phyloP scores from a whole-genome alignment of 2,797 vertebrate genomes.

The Spinus olivaceus region DNA sequence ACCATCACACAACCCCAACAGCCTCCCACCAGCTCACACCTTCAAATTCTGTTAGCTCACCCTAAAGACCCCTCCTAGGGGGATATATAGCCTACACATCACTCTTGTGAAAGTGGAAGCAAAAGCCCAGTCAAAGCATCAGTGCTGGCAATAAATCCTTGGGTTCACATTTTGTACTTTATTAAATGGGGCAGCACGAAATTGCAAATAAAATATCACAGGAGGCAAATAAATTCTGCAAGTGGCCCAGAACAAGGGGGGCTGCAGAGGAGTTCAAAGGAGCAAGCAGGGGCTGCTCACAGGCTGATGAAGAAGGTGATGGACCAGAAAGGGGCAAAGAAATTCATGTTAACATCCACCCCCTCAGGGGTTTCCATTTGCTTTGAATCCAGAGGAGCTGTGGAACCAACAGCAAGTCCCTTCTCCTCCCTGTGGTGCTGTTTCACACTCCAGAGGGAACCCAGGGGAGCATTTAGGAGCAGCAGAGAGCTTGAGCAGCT shows the following conservation, averaged over 20 bases:
- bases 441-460: neutral
- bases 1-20: neutral
- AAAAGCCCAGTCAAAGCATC: neutral
- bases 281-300: neutral
- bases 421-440: neutral
- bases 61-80: neutral
- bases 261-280: neutral
- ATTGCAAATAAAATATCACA: neutral
- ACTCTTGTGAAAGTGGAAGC: neutral
- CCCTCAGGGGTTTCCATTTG: neutral
- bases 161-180: neutral
- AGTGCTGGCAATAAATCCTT: neutral
- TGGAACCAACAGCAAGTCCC: neutral
- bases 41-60: neutral
- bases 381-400: neutral
- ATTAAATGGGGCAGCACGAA: neutral
- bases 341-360: neutral
- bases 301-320: neutral
- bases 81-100: fast-evolving
- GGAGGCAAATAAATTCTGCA: neutral
- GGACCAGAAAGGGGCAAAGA: neutral
- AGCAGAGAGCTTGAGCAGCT: neutral
- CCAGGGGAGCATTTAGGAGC: neutral
- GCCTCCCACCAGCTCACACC: neutral
- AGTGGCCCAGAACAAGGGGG: neutral